A percentile compares a stretch with the other conserved stretches of the same genome.
Conservation (phyloP, 2,797 vertebrate species). For the Rhinella marina region DNA sequence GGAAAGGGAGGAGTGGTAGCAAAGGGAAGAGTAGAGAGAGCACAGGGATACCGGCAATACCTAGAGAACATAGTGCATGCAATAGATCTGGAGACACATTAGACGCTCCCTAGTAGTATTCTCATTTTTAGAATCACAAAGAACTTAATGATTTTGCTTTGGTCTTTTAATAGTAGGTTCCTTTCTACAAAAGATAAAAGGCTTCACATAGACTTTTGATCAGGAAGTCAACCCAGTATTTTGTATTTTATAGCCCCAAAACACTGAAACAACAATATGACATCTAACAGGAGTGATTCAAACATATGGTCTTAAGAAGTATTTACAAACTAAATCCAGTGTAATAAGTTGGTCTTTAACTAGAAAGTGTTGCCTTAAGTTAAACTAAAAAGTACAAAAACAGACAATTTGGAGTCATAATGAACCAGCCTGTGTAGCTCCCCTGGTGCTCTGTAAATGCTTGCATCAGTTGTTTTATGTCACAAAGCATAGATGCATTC, state of each 20-base stretch:
- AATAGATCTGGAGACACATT: no score
- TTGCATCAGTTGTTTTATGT: background rate
- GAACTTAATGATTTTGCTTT: background rate
- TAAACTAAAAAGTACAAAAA: background rate
- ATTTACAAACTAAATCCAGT: background rate
- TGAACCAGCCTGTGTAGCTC: background rate
- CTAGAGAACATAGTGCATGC: no score
- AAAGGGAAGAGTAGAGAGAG: no score
- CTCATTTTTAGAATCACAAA: slow-evolving; percentile 5
- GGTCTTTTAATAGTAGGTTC: slow-evolving; percentile 26
- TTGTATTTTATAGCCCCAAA: background rate
- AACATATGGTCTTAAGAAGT: slow-evolving; percentile 23
- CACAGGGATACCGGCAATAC: no score
- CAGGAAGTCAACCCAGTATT: background rate
- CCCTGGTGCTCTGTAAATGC: background rate
- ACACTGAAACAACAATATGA: background rate
- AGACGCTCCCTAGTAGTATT: background rate
- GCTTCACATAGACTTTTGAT: slow-evolving; percentile 26
- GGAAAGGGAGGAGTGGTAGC: no score
- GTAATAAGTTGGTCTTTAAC: background rate
- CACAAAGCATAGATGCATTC: background rate
- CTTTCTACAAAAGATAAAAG: slow-evolving; percentile 35
- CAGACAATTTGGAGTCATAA: background rate
- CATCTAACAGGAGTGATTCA: background rate
- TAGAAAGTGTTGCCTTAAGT: background rate